A percentile compares a stretch with the other conserved stretches of the same genome.
These are phyloP conservation scores for Aphelenchoides avenae DNA, from an alignment of 1,140 invertebrate genomes.

Conservation along the genomic window DNA sequence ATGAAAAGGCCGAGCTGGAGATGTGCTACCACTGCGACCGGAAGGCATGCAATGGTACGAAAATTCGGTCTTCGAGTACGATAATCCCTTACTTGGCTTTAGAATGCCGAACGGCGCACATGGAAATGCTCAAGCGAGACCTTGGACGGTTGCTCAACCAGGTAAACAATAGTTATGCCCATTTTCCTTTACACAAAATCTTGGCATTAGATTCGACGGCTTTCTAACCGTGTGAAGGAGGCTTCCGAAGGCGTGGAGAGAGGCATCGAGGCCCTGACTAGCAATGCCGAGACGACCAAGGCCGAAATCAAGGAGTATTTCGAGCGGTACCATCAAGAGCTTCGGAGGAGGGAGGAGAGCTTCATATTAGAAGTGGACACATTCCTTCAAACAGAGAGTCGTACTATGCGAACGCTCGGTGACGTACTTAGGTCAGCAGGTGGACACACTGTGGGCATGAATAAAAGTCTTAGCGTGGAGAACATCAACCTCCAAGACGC, in stretches of 20 bases:
- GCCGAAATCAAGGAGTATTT: conserved; percentile 57
- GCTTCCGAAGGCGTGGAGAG: conserved; percentile 48
- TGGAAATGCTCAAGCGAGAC: conserved; percentile 88
- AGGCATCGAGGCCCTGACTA: conserved; percentile 43
- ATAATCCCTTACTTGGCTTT: conserved; percentile 65
- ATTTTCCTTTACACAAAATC: not conserved
- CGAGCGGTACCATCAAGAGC: conserved; percentile 50
- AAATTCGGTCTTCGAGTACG: not conserved
- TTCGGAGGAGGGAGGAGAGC: conserved; percentile 50
- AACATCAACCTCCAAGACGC: conserved; percentile 42
- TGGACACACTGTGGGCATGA: conserved; percentile 11
- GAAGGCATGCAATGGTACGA: conserved; percentile 65
- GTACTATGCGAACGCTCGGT: conserved; percentile 47
- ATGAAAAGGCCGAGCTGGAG: conserved; percentile 83
- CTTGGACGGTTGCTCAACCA: conserved; percentile 73
- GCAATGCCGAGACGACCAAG: conserved; percentile 57
- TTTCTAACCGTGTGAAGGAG: conserved; percentile 52
- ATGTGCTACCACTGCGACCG: conserved; percentile 86
- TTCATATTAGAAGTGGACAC: conserved; percentile 55
- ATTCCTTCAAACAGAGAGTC: conserved; percentile 49
- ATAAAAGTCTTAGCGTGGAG: conserved; percentile 32
- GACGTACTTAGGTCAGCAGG: conserved; percentile 37
- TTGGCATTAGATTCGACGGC: conserved; percentile 41
- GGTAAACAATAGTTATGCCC: conserved; percentile 21
- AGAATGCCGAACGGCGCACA: conserved; percentile 84